Base-by-base conservation (phyloP, 2,113 vertebrate species). In the Cervus canadensis region DNA sequence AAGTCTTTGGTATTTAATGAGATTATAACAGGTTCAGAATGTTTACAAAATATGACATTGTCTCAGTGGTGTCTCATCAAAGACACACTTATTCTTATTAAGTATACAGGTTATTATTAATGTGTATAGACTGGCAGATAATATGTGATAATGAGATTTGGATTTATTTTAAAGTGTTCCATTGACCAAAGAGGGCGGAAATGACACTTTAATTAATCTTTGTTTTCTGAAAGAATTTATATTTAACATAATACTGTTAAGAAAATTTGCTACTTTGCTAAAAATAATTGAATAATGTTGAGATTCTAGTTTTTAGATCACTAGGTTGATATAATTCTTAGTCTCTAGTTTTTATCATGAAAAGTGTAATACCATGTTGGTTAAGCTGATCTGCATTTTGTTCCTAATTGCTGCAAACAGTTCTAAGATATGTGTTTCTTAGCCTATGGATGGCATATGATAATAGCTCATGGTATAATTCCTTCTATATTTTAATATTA, bases 131-230 rank as follows among this genome's bases (percentile, higher is more conserved):
- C 59, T 89, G 57, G 36, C 33, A 86, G 45, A 86, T 86, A 76
- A 16, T 86, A 74, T 40, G 25, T 94, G 30, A 56, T 92, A 89
- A 36, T 3, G 5, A 25, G 60, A 71, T 93, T 96, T 95, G 76
- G 50, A 62, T 83, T 91, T 97, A 48, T 79, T 97, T 79, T 88
- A 62, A 87, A 91, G 25, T 11, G 33, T 96, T 95, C 56, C 33
- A 26, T 36, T 57, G 30, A 40, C 9, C n/a, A 52, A 96, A 92
- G 67, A 21, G 26, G 56, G 33, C 10, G 19, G 10, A 92, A 93
- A 84, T 83, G 17, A 90, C 10, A 52, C 81, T 90, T 89, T 64
- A 90, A 92, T 89, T 52, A 76, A 13, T 56, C 88, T 92, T 96
- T 87, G 15, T 83, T 93, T 93, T 71, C n/a, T 30, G 60, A 59